phyloP scores from a whole-genome alignment of 2,888 invertebrate species.

The Sinelater perroti region DNA sequence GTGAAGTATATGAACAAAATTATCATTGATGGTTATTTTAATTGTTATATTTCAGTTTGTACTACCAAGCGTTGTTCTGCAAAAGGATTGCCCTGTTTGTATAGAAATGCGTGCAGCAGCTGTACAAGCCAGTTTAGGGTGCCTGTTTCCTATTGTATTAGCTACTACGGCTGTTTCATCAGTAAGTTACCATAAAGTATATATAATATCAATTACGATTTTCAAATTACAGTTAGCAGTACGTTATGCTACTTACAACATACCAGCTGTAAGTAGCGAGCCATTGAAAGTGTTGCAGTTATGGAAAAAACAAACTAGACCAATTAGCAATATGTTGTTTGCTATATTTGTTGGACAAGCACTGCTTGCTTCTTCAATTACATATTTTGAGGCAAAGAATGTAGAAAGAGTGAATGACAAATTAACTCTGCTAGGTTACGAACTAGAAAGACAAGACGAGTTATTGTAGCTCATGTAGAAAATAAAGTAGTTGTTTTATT shows the following conservation, averaged over 20 bases:
- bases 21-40: conserved; percentile 2
- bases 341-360: conserved; percentile 64
- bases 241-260: conserved; percentile 68
- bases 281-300: conserved; percentile 65
- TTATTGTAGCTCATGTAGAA: conserved; percentile 2
- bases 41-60: conserved; percentile 61
- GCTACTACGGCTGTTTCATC: conserved; percentile 67
- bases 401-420: conserved; percentile 59
- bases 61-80: conserved; percentile 66
- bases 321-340: conserved; percentile 63
- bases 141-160: conserved; percentile 69
- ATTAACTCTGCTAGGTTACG: conserved; percentile 45
- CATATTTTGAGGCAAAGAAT: conserved; percentile 69
- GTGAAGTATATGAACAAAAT: conserved; percentile 60
- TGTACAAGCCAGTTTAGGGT: conserved; percentile 65
- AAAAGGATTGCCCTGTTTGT: conserved; percentile 73
- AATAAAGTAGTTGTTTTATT: neutral
- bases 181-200: conserved; percentile 59
- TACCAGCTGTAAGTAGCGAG: conserved; percentile 70
- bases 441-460: conserved; percentile 26
- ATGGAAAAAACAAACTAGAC: conserved; percentile 64
- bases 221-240: conserved; percentile 68
- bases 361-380: conserved; percentile 65
- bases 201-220: too few species aligned
- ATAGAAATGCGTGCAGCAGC: conserved; percentile 68